Base-by-base conservation (phyloP, 2,113 vertebrate species). In the Eulacestoma nigropectus region DNA sequence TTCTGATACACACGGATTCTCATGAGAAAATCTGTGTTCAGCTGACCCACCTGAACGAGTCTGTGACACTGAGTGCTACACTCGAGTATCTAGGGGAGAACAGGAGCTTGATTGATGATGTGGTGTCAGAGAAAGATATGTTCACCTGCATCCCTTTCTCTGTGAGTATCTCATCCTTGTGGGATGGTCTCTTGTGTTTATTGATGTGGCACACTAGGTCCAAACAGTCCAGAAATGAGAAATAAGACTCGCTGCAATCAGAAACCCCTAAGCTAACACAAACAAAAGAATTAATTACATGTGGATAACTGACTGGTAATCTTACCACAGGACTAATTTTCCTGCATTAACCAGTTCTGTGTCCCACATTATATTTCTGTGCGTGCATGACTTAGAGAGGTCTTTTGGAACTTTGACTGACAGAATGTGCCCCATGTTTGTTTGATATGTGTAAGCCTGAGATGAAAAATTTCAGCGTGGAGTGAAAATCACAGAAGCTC, bases 21-120 rank as follows among this genome's bases (percentile, higher is more conserved):
- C 26, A 75, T 1, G 95, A 98, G 84, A 98, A 97, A 50, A 29
- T 95, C 72, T 98, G 98, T 2, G 2, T 98, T 23, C 95, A 98
- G 63, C 79, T 98, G 78, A 97, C 50, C 37, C 50, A 98, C 56
- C 95, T 98, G 81, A 98, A 98, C 11, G 98, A 98, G 81, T 97
- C 98, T 0, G 97, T 98, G 85, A 97, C 93, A 0, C 80, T 97
- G 35, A 97, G 62, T 14, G 53, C 94, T 72, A 88, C 73, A 2
- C 70, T 98, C 2, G 97, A 98, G 47, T 76, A 97, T 4, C 4
- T 50, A 7, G 86, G 67, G 37, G 64, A 75, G 69, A 98, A 98
- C 65, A 89, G 50, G 46, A 98, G 94, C 60, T n/a, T 98, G 80
- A 96, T 98, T n/a, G 85, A 89, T 5, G 87, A 98, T 0, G 46